Conservation (phyloP, 1,140 invertebrate genomes). For the Atta texana region DNA sequence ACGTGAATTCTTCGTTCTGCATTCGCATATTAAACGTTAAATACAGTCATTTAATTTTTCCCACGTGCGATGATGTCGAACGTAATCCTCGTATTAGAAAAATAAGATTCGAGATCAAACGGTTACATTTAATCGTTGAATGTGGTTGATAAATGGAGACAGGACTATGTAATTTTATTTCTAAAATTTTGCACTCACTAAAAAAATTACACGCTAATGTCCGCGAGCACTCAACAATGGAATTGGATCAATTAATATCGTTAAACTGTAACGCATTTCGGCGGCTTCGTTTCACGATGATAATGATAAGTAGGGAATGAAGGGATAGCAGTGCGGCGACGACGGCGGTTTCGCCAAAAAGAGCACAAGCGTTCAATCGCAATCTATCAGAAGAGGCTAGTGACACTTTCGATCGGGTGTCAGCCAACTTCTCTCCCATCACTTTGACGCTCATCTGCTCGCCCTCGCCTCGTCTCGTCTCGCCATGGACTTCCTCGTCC, state of each 20-base stretch:
- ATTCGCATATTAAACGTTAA: slow-evolving; percentile 12
- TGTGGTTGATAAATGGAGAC: not conserved
- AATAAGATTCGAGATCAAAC: slow-evolving; percentile 24
- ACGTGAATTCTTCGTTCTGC: not conserved
- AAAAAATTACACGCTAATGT: slow-evolving; percentile 29
- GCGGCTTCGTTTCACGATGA: slow-evolving; percentile 53
- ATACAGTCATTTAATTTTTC: slow-evolving; percentile 1
- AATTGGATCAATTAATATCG: slow-evolving; percentile 60
- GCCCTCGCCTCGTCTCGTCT: slow-evolving; percentile 66
- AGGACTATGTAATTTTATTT: not conserved
- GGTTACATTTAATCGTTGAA: slow-evolving; percentile 14
- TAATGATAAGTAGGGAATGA: slow-evolving; percentile 69
- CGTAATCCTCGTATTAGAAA: slow-evolving; percentile 29
- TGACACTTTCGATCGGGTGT: slow-evolving; percentile 67
- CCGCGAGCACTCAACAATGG: slow-evolving; percentile 1
- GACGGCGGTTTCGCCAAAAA: slow-evolving; percentile 32
- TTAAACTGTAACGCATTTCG: not conserved
- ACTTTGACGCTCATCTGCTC: slow-evolving; percentile 69
- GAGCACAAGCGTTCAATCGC: slow-evolving; percentile 53
- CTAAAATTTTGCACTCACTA: slow-evolving; percentile 14
- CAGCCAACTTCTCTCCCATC: slow-evolving; percentile 67
- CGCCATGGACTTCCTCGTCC: slow-evolving; percentile 53
- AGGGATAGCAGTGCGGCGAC: not conserved
- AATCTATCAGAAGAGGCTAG: slow-evolving; percentile 67
- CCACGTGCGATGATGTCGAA: slow-evolving; percentile 17